Conservation (phyloP, 2,113 vertebrate species). For the Irena cyanogastra region DNA sequence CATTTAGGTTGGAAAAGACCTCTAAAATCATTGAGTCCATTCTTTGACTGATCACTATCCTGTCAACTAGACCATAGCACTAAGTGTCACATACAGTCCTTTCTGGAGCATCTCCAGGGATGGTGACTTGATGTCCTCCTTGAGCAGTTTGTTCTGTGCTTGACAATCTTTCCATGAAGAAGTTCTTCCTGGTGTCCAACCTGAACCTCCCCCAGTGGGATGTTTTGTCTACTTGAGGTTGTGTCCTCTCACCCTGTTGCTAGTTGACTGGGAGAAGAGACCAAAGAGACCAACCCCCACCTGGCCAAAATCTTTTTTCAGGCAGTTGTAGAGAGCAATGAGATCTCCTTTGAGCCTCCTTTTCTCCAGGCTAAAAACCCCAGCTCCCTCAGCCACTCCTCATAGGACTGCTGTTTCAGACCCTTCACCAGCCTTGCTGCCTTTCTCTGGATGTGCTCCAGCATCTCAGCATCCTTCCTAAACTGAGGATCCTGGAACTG, state of each 20-base stretch:
- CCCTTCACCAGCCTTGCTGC: neutral
- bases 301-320: neutral
- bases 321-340: fast-evolving
- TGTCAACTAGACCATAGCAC: neutral
- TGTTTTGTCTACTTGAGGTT: neutral
- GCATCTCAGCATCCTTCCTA: neutral
- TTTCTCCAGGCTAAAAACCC: neutral
- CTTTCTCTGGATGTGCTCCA: neutral
- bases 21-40: neutral
- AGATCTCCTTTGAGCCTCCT: neutral
- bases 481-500: neutral
- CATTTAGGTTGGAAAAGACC: neutral
- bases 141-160: neutral
- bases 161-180: neutral
- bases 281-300: fast-evolving
- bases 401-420: neutral
- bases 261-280: neutral
- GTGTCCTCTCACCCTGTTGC: too few species aligned
- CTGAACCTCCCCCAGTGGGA: neutral
- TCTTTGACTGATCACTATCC: neutral
- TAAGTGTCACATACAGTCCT: neutral
- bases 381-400: neutral
- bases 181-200: neutral
- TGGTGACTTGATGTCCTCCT: neutral
- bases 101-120: neutral